These are phyloP conservation scores for Danaus chrysippus DNA, from an alignment of 2,888 invertebrate genomes.

Conservation along the genomic window DNA sequence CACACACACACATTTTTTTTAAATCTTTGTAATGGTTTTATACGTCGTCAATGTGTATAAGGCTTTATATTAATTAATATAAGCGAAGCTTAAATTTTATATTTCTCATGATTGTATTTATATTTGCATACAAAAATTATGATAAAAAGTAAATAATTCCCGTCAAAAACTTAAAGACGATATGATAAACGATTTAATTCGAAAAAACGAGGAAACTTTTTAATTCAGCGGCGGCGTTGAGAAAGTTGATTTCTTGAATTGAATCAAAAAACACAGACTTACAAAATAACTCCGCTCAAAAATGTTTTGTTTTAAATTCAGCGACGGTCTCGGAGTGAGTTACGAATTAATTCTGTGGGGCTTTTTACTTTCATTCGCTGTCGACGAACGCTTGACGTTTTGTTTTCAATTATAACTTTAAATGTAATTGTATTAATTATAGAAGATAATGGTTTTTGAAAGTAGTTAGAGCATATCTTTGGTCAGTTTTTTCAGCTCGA, in stretches of 20 bases:
- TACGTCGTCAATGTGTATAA: too few relatives aligned
- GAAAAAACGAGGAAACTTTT: too few relatives aligned
- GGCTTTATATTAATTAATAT: too few relatives aligned
- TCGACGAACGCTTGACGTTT: background rate
- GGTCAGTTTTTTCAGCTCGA: too few relatives aligned
- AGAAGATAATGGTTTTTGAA: background rate
- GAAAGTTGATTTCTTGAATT: slow-evolving; percentile 3
- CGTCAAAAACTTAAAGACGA: too few relatives aligned
- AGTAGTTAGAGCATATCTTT: too few relatives aligned
- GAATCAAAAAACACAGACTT: slow-evolving; percentile 11
- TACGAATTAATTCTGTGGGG: slow-evolving; percentile 9
- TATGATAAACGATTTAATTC: too few relatives aligned
- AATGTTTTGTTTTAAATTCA: slow-evolving; percentile 21
- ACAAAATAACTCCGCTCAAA: background rate
- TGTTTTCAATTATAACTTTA: background rate
- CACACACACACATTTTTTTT: too few relatives aligned
- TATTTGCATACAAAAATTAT: too few relatives aligned
- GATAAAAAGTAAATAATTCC: too few relatives aligned
- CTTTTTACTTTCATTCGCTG: slow-evolving; percentile 5
- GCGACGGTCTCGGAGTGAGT: slow-evolving; percentile 8
- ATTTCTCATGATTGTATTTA: too few relatives aligned
- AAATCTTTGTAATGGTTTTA: background rate
- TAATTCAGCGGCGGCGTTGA: background rate
- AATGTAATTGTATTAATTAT: background rate
- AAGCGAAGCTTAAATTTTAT: too few relatives aligned